Conservation (phyloP, 1,140 invertebrate species). For the Drosophila elegans region DNA sequence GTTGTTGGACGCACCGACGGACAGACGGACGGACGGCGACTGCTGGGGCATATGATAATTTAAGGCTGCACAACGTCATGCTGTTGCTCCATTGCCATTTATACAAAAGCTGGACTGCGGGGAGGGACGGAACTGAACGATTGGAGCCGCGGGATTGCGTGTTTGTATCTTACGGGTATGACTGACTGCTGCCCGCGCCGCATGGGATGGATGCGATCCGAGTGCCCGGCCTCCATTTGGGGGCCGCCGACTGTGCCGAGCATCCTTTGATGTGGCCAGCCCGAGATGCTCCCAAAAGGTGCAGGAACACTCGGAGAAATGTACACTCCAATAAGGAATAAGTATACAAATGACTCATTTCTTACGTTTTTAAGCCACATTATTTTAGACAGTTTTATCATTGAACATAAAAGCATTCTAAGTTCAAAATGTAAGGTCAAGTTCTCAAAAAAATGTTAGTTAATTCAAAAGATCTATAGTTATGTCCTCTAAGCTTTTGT, state of each 20-base stretch:
- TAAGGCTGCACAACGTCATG: slow-evolving; percentile 82
- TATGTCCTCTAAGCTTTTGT: no score
- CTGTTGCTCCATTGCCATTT: slow-evolving; percentile 81
- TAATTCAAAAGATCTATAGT: no score
- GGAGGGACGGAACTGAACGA: slow-evolving; percentile 18
- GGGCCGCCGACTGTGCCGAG: slow-evolving; percentile 76
- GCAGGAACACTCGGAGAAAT: slow-evolving; percentile 9
- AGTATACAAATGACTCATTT: background rate
- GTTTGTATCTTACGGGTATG: slow-evolving; percentile 73
- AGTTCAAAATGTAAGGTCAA: no score
- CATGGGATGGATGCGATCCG: slow-evolving; percentile 54
- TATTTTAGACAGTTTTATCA: no score
- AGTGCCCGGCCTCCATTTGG: slow-evolving; percentile 46
- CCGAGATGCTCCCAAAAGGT: slow-evolving; percentile 32
- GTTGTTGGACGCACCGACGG: slow-evolving; percentile 51
- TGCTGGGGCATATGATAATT: slow-evolving; percentile 79
- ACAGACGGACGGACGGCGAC: slow-evolving; percentile 34
- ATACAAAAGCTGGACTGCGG: slow-evolving; percentile 53
- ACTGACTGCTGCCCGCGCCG: slow-evolving; percentile 77
- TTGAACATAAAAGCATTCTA: no score
- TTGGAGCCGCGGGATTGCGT: slow-evolving; percentile 65
- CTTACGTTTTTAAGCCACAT: no score
- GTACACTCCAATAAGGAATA: background rate
- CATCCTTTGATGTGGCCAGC: slow-evolving; percentile 77
- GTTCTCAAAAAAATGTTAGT: no score